Evolutionary conservation across 1,140 invertebrate species (phyloP).

Genomic region (Acromyrmex charruanus): DNA sequence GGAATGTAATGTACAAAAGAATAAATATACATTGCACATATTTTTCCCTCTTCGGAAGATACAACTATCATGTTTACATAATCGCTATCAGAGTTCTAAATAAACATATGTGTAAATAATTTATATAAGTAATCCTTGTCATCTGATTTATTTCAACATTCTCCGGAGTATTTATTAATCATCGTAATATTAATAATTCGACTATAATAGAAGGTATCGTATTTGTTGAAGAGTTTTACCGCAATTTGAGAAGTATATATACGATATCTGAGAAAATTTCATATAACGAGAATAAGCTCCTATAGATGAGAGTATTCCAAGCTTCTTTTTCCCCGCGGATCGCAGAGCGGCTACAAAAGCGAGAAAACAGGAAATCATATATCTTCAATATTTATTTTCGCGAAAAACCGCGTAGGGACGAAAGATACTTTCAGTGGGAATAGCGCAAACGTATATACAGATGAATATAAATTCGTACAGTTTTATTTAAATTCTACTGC

Average conservation of each 20-base stretch:
- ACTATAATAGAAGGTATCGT: not conserved
- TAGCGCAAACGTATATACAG: not conserved
- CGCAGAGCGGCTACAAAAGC: slow-evolving; percentile 9
- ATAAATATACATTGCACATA: not conserved
- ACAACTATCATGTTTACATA: not conserved
- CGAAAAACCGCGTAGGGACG: not conserved
- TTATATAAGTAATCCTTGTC: not conserved
- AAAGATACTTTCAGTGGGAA: slow-evolving; percentile 19
- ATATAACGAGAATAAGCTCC: slow-evolving; percentile 24
- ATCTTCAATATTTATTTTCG: slow-evolving; percentile 49
- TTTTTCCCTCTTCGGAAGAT: not conserved
- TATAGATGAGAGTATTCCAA: too few species aligned
- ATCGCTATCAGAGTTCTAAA: not conserved
- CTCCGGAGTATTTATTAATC: not conserved
- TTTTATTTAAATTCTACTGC: slow-evolving; percentile 15
- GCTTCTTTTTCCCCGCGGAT: not conserved
- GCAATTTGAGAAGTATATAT: slow-evolving; percentile 4
- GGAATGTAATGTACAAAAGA: not conserved
- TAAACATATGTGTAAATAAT: not conserved
- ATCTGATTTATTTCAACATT: not conserved
- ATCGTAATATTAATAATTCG: not conserved
- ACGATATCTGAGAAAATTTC: slow-evolving; percentile 27
- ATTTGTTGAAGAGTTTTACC: not conserved
- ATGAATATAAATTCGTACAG: slow-evolving; percentile 4
- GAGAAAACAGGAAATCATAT: slow-evolving; percentile 26